Evolutionary conservation across 2,113 vertebrate genomes (phyloP), one percentile per base, ranked within the genome.

Genomic region (Chinchilla lanigera): DNA sequence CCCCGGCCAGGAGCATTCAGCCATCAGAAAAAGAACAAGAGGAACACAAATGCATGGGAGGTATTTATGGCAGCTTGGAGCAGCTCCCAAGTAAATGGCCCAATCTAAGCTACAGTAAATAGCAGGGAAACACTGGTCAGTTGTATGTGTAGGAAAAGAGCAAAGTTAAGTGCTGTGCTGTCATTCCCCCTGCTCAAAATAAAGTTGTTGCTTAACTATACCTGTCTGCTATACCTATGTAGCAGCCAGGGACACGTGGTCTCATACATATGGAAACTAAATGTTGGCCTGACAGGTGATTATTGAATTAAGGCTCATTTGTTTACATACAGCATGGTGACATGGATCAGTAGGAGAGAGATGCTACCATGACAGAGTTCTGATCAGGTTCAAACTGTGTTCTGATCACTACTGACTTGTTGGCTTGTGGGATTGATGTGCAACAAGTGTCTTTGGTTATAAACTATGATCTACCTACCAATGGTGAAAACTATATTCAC

Each of bases 171-270:
- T 99, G 98, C 98, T 98, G 89, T 98, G 97, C 98, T 98, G 98
- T 99, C 98, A 98, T 99, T 99, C 98, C 98, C 98, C 98, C 98
- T 99, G 98, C 98, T 98, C 63, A 99, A 93, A 99, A 81, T 84
- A 98, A 98, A 95, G 0, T 88, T 98, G 98, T 47, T 99, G 98
- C 98, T 97, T 98, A 97, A 95, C 98, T 99, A 99, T 99, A 98
- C 98, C 98, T 99, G 98, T 97, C 97, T 98, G 98, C 63, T 92
- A 0, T 93, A 35, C 1, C 54, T 17, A 3, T 82, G 96, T 97
- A 6, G 98, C 98, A 98, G 98, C 98, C 98, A 97, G 99, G 99
- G 98, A 99, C 98, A 98, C 98, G 99, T 97, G 98, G 98, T 98
- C 98, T 98, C 99, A 99, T 71, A 99, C 99, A 99, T 8, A 0